Base-by-base conservation (phyloP, 2,797 vertebrate genomes). In the Pogoniulus pusillus region DNA sequence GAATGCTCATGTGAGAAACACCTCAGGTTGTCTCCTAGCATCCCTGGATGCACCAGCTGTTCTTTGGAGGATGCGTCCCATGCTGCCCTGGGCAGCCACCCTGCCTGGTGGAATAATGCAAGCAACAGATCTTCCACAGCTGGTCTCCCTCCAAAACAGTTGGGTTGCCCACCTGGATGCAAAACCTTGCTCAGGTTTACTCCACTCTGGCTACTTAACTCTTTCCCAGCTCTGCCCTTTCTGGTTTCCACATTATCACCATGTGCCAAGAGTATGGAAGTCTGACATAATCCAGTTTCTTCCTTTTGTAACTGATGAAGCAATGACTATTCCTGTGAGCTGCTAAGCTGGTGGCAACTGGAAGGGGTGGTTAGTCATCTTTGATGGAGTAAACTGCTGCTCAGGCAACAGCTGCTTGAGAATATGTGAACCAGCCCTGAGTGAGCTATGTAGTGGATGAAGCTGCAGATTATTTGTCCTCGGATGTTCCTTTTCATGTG, bases 271-370 rank as follows among this genome's bases (percentile, higher is more conserved):
- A 78, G 26, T 53, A 32, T 1, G 18, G 55, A n/a, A 4, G 3
- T 13, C 23, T 37, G n/a, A 55, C 49, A 3, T 9, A 75, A 12
- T 6, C 4, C 70, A 11, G 7, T 29, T 84, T 32, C 39, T 77
- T 58, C 41, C 43, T 78, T 62, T 13, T 22, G 16, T 22, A 43
- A 30, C 26, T 15, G 29, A 16, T n/a, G 0, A 0, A 55, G 47
- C 1, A 6, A 70, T 59, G 37, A 11, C 35, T 15, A 0, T 10
- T 72, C 23, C 12, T 6, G 0, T 16, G 29, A 72, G 60, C 68
- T 89, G 87, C 82, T 49, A 30, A 12, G 12, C 64, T 66, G 68
- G 10, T n/a, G 55, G 37, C 9, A 37, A 5, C 37, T 63, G 29
- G 43, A 24, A 55, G 53, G 81, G 24, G 18, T 70, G 53, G 15